Conservation (phyloP, 2,888 invertebrate genomes). For the Strigamia maritima region DNA sequence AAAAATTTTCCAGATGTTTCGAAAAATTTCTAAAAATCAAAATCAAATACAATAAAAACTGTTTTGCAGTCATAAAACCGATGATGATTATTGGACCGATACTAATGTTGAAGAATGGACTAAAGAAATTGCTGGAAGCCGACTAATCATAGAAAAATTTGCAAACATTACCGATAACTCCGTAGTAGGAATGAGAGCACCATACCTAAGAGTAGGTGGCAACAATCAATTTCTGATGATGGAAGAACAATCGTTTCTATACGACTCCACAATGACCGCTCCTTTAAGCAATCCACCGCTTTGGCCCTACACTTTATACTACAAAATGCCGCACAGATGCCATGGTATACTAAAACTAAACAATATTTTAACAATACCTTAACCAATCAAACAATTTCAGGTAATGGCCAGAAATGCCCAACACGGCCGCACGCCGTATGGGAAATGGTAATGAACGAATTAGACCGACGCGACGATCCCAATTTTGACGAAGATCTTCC, state of each 20-base stretch:
- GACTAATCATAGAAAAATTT: conserved; percentile 83
- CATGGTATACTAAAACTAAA: no score
- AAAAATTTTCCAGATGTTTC: no score
- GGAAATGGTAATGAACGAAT: conserved; percentile 95
- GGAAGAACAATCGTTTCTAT: conserved; percentile 91
- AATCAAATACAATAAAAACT: neutral
- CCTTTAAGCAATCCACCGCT: conserved; percentile 85
- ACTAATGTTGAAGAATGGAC: conserved; percentile 90
- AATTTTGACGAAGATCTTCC: conserved; percentile 82
- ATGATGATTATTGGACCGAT: conserved; percentile 89
- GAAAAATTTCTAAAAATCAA: no score
- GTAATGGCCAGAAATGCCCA: conserved; percentile 81
- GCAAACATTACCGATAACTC: conserved; percentile 86
- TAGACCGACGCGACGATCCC: conserved; percentile 87
- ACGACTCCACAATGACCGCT: conserved; percentile 92
- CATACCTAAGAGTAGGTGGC: conserved; percentile 85
- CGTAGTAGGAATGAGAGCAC: conserved; percentile 85
- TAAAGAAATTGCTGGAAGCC: conserved; percentile 91
- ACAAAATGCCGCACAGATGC: conserved; percentile 91
- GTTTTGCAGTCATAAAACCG: conserved; percentile 72
- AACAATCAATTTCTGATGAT: conserved; percentile 97
- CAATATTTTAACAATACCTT: no score
- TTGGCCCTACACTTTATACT: conserved; percentile 99
- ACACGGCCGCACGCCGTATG: conserved; percentile 89
- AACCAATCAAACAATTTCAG: neutral